Percentiles rank a stretch among this genome's conserved stretches.
Conservation (phyloP, 2,113 vertebrate genomes). For the Cyanoliseus patagonus region DNA sequence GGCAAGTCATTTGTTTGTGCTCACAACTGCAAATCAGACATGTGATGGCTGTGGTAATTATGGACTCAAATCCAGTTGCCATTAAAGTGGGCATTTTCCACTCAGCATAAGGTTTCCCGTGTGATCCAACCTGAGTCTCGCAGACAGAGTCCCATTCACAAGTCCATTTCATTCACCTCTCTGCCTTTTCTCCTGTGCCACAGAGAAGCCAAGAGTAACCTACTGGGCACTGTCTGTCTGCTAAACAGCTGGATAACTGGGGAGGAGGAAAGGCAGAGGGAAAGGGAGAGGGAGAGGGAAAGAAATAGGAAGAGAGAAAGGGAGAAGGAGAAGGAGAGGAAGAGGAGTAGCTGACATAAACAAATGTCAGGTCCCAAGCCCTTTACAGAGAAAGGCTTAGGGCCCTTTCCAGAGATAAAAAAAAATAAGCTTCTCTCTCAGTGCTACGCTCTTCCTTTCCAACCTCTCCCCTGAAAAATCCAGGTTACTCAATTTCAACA, state of each 20-base stretch:
- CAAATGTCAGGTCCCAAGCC: background rate
- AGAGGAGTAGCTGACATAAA: background rate
- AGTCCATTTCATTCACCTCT: background rate
- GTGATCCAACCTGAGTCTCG: accelerated
- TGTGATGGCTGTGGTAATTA: background rate
- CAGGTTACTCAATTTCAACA: constrained; percentile 37
- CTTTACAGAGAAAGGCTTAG: background rate
- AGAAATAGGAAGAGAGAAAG: background rate
- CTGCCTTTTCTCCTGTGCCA: background rate
- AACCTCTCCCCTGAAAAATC: constrained; percentile 58
- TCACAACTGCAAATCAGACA: background rate
- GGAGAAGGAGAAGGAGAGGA: background rate
- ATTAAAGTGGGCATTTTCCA: background rate
- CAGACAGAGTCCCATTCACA: background rate
- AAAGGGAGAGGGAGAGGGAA: background rate
- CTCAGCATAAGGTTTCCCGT: background rate
- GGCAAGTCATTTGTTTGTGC: background rate
- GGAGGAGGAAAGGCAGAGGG: background rate
- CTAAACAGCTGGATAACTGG: background rate
- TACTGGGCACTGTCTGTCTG: background rate
- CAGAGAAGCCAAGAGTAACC: background rate
- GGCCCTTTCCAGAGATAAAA: background rate
- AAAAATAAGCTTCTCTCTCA: background rate
- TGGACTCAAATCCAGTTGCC: background rate
- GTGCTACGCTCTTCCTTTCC: constrained; percentile 38